Percentiles rank a stretch among this genome's conserved stretches.
These are phyloP conservation scores for Orthonychiurus folsomi DNA, from an alignment of 2,888 invertebrate species.

Conservation along the genomic window DNA sequence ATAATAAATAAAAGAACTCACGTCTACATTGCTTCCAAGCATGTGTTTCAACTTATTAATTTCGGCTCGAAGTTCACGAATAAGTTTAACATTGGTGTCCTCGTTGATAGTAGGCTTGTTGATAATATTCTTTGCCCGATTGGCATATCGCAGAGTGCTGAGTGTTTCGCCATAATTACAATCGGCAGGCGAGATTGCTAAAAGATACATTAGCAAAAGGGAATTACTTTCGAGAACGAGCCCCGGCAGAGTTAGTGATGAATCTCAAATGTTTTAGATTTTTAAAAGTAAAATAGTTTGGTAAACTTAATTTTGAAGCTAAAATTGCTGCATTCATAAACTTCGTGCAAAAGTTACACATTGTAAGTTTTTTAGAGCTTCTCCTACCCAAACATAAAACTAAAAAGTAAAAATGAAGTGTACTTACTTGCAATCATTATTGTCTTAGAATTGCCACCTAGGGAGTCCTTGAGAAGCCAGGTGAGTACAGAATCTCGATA, in stretches of 20 bases:
- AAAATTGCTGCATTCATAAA: too few species aligned
- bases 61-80: constrained; percentile 73
- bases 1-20: too few species aligned
- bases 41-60: constrained; percentile 70
- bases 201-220: too few species aligned
- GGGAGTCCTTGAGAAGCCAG: constrained; percentile 76
- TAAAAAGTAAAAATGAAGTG: too few species aligned
- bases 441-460: constrained; percentile 67
- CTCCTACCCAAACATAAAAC: too few species aligned
- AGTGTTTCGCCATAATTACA: constrained; percentile 80
- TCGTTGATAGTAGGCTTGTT: constrained; percentile 86
- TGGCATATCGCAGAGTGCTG: constrained; percentile 76
- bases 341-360: too few species aligned
- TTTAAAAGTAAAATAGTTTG: too few species aligned
- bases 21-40: constrained; percentile 54
- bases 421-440: constrained; percentile 88
- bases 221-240: too few species aligned
- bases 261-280: too few species aligned
- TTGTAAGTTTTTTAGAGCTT: too few species aligned
- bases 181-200: constrained; percentile 64
- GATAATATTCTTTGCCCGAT: constrained; percentile 81
- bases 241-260: too few species aligned
- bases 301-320: too few species aligned
- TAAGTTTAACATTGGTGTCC: constrained; percentile 78
- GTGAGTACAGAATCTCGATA: constrained; percentile 81